Base-by-base conservation (phyloP, 2,888 invertebrate genomes). In the Exephanes ischioxanthus region DNA sequence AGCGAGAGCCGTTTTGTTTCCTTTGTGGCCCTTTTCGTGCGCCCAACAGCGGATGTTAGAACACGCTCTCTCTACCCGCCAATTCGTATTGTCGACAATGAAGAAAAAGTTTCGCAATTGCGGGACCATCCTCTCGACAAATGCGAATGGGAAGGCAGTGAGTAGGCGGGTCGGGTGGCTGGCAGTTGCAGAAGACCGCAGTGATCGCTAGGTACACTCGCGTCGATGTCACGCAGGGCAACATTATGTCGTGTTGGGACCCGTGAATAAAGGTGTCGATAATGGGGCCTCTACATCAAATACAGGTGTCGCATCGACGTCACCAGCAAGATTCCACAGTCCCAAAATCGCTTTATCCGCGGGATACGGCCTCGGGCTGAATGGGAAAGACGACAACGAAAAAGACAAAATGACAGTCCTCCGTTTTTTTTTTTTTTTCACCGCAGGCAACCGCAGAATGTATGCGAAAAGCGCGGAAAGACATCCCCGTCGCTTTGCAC, bases 241-340 rank as follows among this genome's bases (percentile, higher is more conserved):
- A 63, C 63, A 66, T 22, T 51, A 58, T 53, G 41, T 70, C 68
- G 22, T 11, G 30, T 19, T 61, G n/a, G 58, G 48, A 45, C 30
- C 72, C 51, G 68, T 73, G 73, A 80, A 73, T 83, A 75, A 80
- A 80, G 85, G 83, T 85, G 82, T 85, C 66, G 80, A 72, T 83
- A 83, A 80, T 73, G 77, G 73, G 77, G 9, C 7, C 68, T 51
- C 11, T 70, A 83, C 80, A 80, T 80, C 80, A 83, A 86, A 83
- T 26, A 83, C 72, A 72, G 80, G 83, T 83, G 85, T 68, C 73
- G 73, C 48, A 11, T 0, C 61, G 5, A 0, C 30, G 16, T 63
- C 63, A 63, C 63, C 33, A 4, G 67, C 45, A 22, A 41, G 45
- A 41, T 77, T 77, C 37, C 67, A 41, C n/a, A 26, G 26, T 67